Conservation (phyloP, 2,113 vertebrate species). For the Vulpes ferrilata region DNA sequence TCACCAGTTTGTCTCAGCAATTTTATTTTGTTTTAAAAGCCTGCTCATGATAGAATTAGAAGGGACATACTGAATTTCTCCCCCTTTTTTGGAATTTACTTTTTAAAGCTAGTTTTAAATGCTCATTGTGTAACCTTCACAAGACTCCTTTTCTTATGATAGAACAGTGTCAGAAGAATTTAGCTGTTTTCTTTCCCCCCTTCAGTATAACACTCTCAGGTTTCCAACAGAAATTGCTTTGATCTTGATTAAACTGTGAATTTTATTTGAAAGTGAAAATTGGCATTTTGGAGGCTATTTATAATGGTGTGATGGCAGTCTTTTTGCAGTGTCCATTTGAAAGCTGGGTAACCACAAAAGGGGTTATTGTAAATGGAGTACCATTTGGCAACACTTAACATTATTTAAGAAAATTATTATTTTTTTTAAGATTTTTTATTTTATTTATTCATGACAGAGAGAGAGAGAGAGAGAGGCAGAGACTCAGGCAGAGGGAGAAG, state of each 20-base stretch:
- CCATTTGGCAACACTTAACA: conserved; percentile 9
- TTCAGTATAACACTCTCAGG: conserved; percentile 61
- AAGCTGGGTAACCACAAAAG: conserved; percentile 23
- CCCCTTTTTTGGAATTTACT: not conserved
- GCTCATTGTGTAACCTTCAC: not conserved
- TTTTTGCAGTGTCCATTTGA: conserved; percentile 56
- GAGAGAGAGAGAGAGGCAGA: too few relatives aligned
- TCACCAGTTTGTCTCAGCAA: conserved; percentile 24
- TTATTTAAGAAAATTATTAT: conserved; percentile 46
- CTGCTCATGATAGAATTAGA: conserved; percentile 25
- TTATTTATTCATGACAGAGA: too few relatives aligned
- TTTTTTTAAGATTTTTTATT: not conserved
- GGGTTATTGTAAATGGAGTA: conserved; percentile 44
- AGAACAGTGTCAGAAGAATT: conserved; percentile 50
- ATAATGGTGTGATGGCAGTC: conserved; percentile 69
- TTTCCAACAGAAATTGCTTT: conserved; percentile 66
- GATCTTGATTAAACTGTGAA: conserved; percentile 81
- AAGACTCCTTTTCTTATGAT: conserved; percentile 36
- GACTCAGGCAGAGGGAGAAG: too few relatives aligned
- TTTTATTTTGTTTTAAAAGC: conserved; percentile 37
- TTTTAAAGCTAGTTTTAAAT: conserved; percentile 46
- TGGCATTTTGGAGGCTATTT: conserved; percentile 76
- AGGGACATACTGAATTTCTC: not conserved
- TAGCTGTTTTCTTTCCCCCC: not conserved
- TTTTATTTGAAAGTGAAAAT: conserved; percentile 80